Evolutionary conservation across 2,888 invertebrate species (phyloP).

Genomic region (Bedellia somnulentella): DNA sequence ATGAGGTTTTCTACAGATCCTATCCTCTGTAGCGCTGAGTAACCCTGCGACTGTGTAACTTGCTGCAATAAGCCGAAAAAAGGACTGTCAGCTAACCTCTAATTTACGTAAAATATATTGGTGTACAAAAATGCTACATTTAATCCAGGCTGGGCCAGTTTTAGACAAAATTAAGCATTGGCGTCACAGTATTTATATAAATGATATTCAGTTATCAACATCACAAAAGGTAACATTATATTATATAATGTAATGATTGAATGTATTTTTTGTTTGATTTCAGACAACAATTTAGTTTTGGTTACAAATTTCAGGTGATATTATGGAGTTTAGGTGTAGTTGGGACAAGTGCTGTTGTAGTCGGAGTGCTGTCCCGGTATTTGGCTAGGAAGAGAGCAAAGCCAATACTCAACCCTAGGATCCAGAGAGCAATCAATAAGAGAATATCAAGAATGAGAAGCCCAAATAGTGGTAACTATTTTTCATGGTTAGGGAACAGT

Average conservation of each 20-base stretch:
- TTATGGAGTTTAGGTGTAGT: conserved; percentile 71
- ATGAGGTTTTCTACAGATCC: too few species aligned
- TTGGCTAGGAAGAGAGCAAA: conserved; percentile 71
- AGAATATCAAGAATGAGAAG: conserved; percentile 69
- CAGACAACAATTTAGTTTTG: conserved; percentile 2
- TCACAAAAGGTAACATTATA: conserved; percentile 67
- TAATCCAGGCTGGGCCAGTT: conserved; percentile 59
- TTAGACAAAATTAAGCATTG: conserved; percentile 57
- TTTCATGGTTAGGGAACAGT: too few species aligned
- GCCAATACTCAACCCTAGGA: conserved; percentile 63
- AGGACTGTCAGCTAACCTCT: too few species aligned
- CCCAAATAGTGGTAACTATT: conserved; percentile 62
- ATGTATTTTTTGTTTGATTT: neutral
- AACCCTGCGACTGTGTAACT: too few species aligned
- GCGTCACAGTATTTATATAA: conserved; percentile 42
- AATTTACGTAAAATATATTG: too few species aligned
- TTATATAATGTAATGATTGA: neutral
- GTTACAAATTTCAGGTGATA: conserved; percentile 55
- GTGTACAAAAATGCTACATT: conserved; percentile 32
- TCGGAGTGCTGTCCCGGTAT: conserved; percentile 80
- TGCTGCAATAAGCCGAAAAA: too few species aligned
- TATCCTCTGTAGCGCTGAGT: too few species aligned
- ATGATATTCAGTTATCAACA: conserved; percentile 61
- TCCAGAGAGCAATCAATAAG: conserved; percentile 57
- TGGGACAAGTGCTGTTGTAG: conserved; percentile 73